Percentiles rank a stretch among this genome's conserved stretches.
phyloP scores from a whole-genome alignment of 2,888 invertebrate genomes.

The Ephialtes manifestator region DNA sequence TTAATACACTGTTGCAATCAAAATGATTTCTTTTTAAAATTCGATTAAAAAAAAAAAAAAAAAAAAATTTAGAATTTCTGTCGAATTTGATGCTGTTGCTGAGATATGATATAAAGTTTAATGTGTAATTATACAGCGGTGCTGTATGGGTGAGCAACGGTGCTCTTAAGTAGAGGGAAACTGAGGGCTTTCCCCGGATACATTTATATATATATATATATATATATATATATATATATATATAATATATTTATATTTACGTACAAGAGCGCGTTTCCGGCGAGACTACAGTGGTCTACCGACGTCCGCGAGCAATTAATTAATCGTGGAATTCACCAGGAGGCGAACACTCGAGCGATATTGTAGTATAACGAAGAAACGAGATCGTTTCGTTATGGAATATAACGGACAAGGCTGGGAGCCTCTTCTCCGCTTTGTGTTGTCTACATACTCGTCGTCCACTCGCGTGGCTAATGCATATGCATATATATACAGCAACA shows the following conservation, averaged over 20 bases:
- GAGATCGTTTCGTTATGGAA: constrained; percentile 36
- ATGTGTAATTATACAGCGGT: not conserved
- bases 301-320: constrained; percentile 44
- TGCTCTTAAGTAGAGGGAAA: not conserved
- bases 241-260: too few species aligned
- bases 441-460: constrained; percentile 13
- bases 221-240: constrained; percentile 4
- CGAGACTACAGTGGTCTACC: constrained; percentile 21
- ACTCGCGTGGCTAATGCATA: not conserved
- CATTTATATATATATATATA: constrained; percentile 3
- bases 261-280: constrained; percentile 42
- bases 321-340: constrained; percentile 43
- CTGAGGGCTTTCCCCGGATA: not conserved
- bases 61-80: too few species aligned
- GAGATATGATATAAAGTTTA: not conserved
- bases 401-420: constrained; percentile 26
- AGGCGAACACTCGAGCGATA: not conserved
- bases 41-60: too few species aligned
- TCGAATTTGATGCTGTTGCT: too few species aligned
- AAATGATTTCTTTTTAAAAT: too few species aligned
- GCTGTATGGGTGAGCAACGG: not conserved
- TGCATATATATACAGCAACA: constrained; percentile 11
- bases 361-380: constrained; percentile 11
- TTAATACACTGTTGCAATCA: too few species aligned
- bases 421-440: constrained; percentile 1